phyloP scores from a whole-genome alignment of 2,797 vertebrate species.

The Chrosomus eos region DNA sequence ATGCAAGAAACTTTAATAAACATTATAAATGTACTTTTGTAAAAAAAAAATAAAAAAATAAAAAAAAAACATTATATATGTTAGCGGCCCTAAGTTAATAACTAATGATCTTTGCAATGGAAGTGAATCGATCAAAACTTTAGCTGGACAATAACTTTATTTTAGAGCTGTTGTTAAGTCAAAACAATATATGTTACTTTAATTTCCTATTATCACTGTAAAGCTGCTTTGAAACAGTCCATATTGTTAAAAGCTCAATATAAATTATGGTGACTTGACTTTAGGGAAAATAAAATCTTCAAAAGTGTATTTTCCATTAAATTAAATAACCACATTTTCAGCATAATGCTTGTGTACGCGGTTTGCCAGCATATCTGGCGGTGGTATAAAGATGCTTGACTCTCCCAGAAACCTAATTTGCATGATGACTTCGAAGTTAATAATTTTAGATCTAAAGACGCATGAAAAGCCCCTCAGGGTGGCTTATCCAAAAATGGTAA shows the following conservation, averaged over 20 bases:
- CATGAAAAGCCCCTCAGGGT: constrained; percentile 28
- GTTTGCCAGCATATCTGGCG: neutral
- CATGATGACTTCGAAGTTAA: constrained; percentile 26
- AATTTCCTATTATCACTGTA: too few species aligned
- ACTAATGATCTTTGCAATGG: too few species aligned
- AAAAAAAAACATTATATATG: too few species aligned
- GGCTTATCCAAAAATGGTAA: constrained; percentile 28
- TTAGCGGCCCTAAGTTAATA: too few species aligned
- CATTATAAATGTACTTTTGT: neutral
- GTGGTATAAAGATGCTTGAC: neutral
- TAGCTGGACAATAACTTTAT: too few species aligned
- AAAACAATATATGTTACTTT: too few species aligned
- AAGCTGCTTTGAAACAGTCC: too few species aligned
- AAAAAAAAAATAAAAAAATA: too few species aligned
- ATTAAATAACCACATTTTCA: constrained; percentile 8
- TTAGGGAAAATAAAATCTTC: neutral
- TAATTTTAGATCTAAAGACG: constrained; percentile 33
- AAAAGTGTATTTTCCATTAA: neutral
- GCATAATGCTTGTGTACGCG: neutral
- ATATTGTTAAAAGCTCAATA: too few species aligned
- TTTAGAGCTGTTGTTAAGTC: too few species aligned
- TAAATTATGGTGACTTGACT: too few species aligned
- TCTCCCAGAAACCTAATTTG: constrained; percentile 38
- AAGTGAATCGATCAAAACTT: too few species aligned
- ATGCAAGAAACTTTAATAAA: neutral